Conservation (phyloP, 2,888 invertebrate genomes). For the Gandaritis pyraliata region DNA sequence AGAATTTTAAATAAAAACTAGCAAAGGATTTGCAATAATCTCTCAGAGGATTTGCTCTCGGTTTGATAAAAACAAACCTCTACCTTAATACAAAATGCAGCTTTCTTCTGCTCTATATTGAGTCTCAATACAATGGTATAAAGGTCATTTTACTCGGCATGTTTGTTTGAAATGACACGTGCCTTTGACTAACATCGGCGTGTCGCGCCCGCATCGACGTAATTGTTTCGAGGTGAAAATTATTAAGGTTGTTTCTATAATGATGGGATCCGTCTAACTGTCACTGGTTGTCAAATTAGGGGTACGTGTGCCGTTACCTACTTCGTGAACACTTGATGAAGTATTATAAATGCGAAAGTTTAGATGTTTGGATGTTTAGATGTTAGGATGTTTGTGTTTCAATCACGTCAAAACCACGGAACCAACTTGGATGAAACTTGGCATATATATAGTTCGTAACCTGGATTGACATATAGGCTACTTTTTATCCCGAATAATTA, state of each 20-base stretch:
- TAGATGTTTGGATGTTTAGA: no score
- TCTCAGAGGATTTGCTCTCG: background rate
- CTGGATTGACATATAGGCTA: no score
- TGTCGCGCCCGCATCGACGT: conserved; percentile 9
- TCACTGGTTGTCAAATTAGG: conserved; percentile 1
- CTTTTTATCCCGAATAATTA: no score
- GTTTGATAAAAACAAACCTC: background rate
- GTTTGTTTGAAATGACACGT: conserved; percentile 1
- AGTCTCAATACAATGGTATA: background rate
- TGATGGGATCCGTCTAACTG: conserved; percentile 10
- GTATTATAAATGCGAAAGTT: no score
- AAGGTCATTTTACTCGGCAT: background rate
- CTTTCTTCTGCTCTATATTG: background rate
- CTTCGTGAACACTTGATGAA: no score
- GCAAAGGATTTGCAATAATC: background rate
- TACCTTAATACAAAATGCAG: background rate
- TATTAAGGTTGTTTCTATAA: conserved; percentile 21
- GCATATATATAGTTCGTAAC: no score
- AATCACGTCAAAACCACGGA: no score
- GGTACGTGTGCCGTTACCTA: background rate
- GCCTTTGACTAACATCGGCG: background rate
- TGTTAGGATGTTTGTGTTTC: no score
- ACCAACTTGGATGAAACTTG: no score
- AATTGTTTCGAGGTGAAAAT: conserved; percentile 23
- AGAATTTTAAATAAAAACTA: background rate